Conservation (phyloP, 2,888 invertebrate species). For the Agrotis segetum region DNA sequence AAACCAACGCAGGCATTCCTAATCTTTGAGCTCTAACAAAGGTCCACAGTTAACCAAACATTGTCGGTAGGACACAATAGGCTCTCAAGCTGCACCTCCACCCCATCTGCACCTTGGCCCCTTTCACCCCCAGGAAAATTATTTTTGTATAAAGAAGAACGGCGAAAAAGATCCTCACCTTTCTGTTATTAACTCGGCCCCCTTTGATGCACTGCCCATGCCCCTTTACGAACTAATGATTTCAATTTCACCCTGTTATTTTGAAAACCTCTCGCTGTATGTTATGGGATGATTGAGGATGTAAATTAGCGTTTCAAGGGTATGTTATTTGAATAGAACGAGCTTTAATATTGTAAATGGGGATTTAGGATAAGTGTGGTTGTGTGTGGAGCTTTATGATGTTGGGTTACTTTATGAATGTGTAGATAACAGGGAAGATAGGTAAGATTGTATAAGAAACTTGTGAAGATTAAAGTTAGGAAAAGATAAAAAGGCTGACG, state of each 20-base stretch:
- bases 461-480: neutral
- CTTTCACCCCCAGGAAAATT: slow-evolving; percentile 70
- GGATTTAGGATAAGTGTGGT: slow-evolving; percentile 35
- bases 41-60: slow-evolving; percentile 73
- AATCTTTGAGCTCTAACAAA: slow-evolving; percentile 64
- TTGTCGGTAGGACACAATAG: slow-evolving; percentile 78
- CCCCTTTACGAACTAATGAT: slow-evolving; percentile 84
- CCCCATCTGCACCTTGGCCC: slow-evolving; percentile 58
- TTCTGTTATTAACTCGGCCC: slow-evolving; percentile 85
- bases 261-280: slow-evolving; percentile 67
- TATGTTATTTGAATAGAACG: slow-evolving; percentile 51
- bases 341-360: slow-evolving; percentile 54
- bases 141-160: slow-evolving; percentile 83
- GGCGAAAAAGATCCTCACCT: slow-evolving; percentile 86
- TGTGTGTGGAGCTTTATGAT: slow-evolving; percentile 25
- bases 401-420: neutral
- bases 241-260: slow-evolving; percentile 82
- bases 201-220: slow-evolving; percentile 86
- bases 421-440: neutral
- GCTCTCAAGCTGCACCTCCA: slow-evolving; percentile 59
- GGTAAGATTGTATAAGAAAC: neutral
- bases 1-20: slow-evolving; percentile 30
- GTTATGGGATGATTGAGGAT: slow-evolving; percentile 70
- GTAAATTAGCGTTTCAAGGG: slow-evolving; percentile 67
- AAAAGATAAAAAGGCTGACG: neutral